These are phyloP conservation scores for Masnerella sp. DNA, from an alignment of 2,888 invertebrate genomes.

Conservation along the genomic window DNA sequence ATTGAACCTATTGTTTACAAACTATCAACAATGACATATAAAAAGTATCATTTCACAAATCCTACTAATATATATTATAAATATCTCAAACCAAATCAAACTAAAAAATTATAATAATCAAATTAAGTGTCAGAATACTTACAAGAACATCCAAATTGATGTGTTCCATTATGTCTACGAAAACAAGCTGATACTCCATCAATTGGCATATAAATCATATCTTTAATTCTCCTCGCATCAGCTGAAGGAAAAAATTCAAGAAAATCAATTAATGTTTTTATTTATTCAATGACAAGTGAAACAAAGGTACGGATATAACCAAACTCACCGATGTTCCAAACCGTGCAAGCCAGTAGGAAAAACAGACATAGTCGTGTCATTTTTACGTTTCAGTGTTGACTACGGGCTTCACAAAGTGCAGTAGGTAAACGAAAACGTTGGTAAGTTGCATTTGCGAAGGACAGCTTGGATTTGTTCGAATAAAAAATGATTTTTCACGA, in stretches of 20 bases:
- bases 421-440: slow-evolving; percentile 8
- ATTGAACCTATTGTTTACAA: background rate
- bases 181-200: slow-evolving; percentile 89
- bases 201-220: slow-evolving; percentile 88
- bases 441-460: slow-evolving; percentile 44
- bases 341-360: slow-evolving; percentile 29
- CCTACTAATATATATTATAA: too few species aligned
- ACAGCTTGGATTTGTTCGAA: slow-evolving; percentile 25
- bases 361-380: slow-evolving; percentile 31
- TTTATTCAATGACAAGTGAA: slow-evolving; percentile 7
- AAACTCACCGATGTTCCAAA: slow-evolving; percentile 49
- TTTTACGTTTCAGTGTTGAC: slow-evolving; percentile 25
- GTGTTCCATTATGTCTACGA: slow-evolving; percentile 94
- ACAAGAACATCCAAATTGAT: slow-evolving; percentile 97
- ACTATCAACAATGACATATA: too few species aligned
- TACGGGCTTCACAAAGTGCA: background rate
- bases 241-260: slow-evolving; percentile 71
- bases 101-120: too few species aligned
- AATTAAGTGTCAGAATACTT: slow-evolving; percentile 78
- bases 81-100: too few species aligned
- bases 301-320: slow-evolving; percentile 25
- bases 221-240: slow-evolving; percentile 82
- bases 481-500: slow-evolving; percentile 3
- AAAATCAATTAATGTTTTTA: background rate
- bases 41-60: background rate